A percentile compares a stretch with the other conserved stretches of the same genome.
phyloP scores from a whole-genome alignment of 2,113 vertebrate species.

The Dicerorhinus sumatrensis region DNA sequence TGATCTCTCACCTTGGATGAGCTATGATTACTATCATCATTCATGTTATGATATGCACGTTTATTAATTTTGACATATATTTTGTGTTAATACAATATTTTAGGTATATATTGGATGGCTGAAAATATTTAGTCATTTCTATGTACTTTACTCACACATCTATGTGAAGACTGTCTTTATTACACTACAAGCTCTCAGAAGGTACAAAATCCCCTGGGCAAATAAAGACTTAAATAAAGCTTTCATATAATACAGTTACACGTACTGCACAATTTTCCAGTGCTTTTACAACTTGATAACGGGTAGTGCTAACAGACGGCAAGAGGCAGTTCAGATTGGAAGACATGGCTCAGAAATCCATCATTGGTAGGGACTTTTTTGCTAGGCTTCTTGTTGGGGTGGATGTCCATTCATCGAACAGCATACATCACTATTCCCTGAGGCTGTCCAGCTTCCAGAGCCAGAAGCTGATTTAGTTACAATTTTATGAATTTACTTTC shows the following conservation, averaged over 20 bases:
- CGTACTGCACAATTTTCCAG: not conserved
- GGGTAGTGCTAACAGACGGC: not conserved
- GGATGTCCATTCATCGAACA: not conserved
- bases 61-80: not conserved
- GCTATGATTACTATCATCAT: not conserved
- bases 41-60: not conserved
- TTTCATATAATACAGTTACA: not conserved
- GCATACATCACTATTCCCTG: not conserved
- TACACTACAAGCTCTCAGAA: not conserved
- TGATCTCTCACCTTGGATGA: not conserved
- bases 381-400: not conserved
- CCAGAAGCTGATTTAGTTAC: not conserved
- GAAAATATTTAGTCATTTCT: not conserved
- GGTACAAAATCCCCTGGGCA: not conserved
- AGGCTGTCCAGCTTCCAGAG: not conserved
- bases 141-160: not conserved
- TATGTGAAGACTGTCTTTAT: not conserved
- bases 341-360: constrained; percentile 23
- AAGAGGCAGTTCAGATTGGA: not conserved
- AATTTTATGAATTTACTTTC: constrained; percentile 42
- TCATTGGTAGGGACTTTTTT: not conserved
- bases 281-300: not conserved
- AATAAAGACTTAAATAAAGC: constrained; percentile 30
- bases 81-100: not conserved
- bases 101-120: not conserved